A percentile compares a stretch with the other conserved stretches of the same genome.
phyloP scores from a whole-genome alignment of 2,888 invertebrate species.

The Scaptodrosophila latifasciaeformis region DNA sequence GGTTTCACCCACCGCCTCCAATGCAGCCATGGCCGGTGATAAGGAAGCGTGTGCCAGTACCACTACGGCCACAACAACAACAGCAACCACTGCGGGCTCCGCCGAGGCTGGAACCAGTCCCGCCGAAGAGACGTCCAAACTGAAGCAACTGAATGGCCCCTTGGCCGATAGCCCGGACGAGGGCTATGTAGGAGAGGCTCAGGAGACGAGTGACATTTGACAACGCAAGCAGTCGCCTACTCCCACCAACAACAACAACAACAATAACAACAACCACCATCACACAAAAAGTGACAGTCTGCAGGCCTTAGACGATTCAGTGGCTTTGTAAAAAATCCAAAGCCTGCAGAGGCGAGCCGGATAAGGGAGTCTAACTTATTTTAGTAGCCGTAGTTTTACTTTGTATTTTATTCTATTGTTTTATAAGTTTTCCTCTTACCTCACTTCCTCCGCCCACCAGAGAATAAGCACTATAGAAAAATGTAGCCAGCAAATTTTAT shows the following conservation, averaged over 20 bases:
- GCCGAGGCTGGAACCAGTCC: conserved; percentile 14
- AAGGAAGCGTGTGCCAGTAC: conserved; percentile 24
- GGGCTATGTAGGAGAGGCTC: conserved; percentile 87
- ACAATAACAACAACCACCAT: conserved; percentile 37
- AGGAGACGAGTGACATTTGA: conserved; percentile 83
- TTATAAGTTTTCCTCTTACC: background rate
- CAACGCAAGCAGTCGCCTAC: too few relatives aligned
- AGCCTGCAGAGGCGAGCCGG: too few relatives aligned
- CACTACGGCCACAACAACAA: conserved; percentile 27
- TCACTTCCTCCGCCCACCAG: background rate
- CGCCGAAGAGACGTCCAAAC: conserved; percentile 72
- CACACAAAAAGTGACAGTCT: conserved; percentile 37
- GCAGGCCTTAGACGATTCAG: conserved; percentile 71
- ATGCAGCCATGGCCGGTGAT: conserved; percentile 19
- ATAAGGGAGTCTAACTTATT: background rate
- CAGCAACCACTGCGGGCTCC: conserved; percentile 21
- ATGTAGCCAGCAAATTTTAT: conserved; percentile 4
- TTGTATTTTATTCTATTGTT: background rate
- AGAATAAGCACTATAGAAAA: background rate
- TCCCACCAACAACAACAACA: conserved; percentile 27
- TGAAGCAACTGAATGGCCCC: conserved; percentile 76
- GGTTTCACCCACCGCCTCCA: conserved; percentile 58
- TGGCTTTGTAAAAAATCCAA: conserved; percentile 70
- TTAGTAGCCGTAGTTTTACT: background rate
- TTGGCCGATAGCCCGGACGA: conserved; percentile 89